Conservation (phyloP, 2,113 vertebrate species). For the Neodontobutis hainanensis region DNA sequence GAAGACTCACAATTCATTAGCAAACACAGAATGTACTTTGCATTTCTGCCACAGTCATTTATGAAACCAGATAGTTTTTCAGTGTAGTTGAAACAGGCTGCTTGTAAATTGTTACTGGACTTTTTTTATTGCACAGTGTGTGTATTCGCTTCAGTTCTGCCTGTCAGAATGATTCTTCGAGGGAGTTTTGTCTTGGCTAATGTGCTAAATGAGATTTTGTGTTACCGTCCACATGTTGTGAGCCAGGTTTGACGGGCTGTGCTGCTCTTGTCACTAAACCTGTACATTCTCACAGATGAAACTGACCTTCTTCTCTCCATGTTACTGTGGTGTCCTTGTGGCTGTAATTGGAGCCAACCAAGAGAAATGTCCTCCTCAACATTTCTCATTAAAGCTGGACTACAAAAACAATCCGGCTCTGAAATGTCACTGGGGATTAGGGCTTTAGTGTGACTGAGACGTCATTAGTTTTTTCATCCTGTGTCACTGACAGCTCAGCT, state of each 20-base stretch:
- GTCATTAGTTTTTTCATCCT: slow-evolving; percentile 58
- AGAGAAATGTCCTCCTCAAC: slow-evolving; percentile 11
- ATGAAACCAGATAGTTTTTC: slow-evolving; percentile 6
- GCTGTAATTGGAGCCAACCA: slow-evolving; percentile 34
- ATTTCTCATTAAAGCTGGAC: slow-evolving; percentile 51
- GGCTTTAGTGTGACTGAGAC: slow-evolving; percentile 46
- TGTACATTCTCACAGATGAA: background rate
- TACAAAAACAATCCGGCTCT: slow-evolving; percentile 49
- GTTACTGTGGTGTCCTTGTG: slow-evolving; percentile 18
- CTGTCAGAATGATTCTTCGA: background rate
- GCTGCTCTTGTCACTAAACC: background rate
- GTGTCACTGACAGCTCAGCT: slow-evolving; percentile 35
- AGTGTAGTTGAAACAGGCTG: background rate
- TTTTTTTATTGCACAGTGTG: background rate
- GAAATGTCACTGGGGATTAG: slow-evolving; percentile 62
- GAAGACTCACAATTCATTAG: slow-evolving; percentile 20
- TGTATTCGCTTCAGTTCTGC: background rate
- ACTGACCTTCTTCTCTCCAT: slow-evolving; percentile 7
- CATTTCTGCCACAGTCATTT: slow-evolving; percentile 6
- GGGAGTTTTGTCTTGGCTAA: slow-evolving; percentile 2
- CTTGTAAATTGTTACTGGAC: background rate
- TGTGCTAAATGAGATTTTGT: slow-evolving; percentile 10
- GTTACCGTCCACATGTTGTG: slow-evolving; percentile 1
- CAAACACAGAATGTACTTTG: background rate
- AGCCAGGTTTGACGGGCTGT: background rate